These are phyloP conservation scores for Halocynthia roretzi DNA, from an alignment of 23 tunicate genomes.

Conservation along the genomic window DNA sequence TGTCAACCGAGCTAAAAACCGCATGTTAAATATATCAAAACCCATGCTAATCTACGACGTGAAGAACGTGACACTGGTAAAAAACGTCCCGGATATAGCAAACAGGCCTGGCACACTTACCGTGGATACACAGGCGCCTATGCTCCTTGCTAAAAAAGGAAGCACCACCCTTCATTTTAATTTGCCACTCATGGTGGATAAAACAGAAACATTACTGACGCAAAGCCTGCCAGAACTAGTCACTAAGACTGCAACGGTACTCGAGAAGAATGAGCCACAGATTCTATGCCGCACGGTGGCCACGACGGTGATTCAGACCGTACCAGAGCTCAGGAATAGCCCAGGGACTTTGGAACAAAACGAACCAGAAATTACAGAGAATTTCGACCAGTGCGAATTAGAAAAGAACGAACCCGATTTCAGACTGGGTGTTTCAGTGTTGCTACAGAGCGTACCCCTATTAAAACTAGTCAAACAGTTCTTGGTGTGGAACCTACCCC, in stretches of 20 bases:
- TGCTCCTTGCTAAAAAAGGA: not conserved
- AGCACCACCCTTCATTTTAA: not conserved
- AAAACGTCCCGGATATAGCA: slow-evolving; percentile 5
- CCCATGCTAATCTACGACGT: not conserved
- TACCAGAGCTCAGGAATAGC: not conserved
- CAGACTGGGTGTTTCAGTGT: not conserved
- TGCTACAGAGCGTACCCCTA: not conserved
- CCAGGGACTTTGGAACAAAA: not conserved
- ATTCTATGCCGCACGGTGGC: not conserved
- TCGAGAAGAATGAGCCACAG: slow-evolving; percentile 12
- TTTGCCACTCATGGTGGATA: slow-evolving; percentile 1
- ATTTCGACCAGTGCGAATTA: slow-evolving; percentile 2
- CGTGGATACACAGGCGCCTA: not conserved
- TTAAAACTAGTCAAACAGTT: slow-evolving; percentile 11
- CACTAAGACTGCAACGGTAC: not conserved
- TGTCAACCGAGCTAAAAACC: not conserved
- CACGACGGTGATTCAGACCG: slow-evolving; percentile 4
- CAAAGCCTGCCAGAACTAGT: slow-evolving; percentile 1
- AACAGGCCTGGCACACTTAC: not conserved
- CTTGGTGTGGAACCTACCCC: slow-evolving; percentile 4
- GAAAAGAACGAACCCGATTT: not conserved
- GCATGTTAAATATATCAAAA: not conserved
- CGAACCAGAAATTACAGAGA: slow-evolving; percentile 5
- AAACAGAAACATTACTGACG: not conserved
- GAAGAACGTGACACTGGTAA: not conserved